phyloP scores from a whole-genome alignment of 2,888 invertebrate species.

The Leucophora obtusa region DNA sequence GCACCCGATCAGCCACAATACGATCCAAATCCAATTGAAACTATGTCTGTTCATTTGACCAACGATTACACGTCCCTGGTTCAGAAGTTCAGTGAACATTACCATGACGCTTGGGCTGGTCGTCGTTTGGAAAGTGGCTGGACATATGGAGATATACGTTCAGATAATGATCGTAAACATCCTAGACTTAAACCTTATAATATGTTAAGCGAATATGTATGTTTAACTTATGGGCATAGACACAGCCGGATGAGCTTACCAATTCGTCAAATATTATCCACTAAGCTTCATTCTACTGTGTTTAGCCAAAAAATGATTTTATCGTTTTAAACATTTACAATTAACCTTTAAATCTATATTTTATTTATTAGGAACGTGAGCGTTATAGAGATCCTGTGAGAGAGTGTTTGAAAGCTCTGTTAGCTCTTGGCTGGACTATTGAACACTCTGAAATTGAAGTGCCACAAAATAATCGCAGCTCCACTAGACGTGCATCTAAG shows the following conservation, averaged over 20 bases:
- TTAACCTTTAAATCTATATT: background rate
- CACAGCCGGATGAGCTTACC: conserved; percentile 8
- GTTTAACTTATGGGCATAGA: conserved; percentile 70
- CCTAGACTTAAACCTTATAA: conserved; percentile 96
- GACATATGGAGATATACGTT: conserved; percentile 94
- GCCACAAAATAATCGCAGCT: conserved; percentile 87
- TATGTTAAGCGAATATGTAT: conserved; percentile 93
- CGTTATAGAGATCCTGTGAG: conserved; percentile 97
- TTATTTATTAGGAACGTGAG: conserved; percentile 87
- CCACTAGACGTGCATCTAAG: conserved; percentile 87
- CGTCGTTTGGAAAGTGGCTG: conserved; percentile 96
- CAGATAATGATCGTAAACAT: conserved; percentile 92
- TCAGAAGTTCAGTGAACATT: conserved; percentile 98
- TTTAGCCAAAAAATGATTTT: background rate
- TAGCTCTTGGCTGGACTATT: conserved; percentile 96
- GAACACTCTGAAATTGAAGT: conserved; percentile 93
- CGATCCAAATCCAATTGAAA: conserved; percentile 96
- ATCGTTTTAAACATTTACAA: background rate
- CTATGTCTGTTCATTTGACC: conserved; percentile 87
- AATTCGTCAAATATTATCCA: background rate
- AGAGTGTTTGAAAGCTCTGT: conserved; percentile 94
- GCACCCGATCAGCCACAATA: conserved; percentile 94
- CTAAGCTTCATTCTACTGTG: conserved; percentile 12
- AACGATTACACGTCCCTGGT: conserved; percentile 95
- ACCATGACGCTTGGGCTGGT: conserved; percentile 99